Evolutionary conservation across 2,888 invertebrate species (phyloP), one percentile per base, ranked within the genome.

Genomic region (Stenchaetothrips biformis): DNA sequence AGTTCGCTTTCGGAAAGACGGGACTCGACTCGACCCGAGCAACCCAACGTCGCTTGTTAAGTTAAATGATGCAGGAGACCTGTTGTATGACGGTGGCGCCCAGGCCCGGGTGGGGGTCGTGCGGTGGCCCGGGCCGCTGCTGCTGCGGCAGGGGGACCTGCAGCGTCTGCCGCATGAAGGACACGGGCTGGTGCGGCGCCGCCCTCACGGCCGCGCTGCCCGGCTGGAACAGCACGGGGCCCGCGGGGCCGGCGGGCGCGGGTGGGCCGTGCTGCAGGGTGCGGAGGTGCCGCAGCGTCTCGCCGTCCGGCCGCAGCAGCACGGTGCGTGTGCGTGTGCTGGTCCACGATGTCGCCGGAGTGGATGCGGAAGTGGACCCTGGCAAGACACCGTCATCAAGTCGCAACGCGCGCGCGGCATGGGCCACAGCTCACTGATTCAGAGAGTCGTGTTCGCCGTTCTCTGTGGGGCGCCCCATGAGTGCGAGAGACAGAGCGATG

Each of bases 331-430:
- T 74, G 67, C 25, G 67, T 74, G 67, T 74, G 67, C 67, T 74
- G 67, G 67, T 74, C 67, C 67, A 74, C 21, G 21, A 74, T 21
- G 67, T 74, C 67, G 67, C 67, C 67, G 67, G 67, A 21, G 67
- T 74, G 67, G 67, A 74, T 74, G 67, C 67, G 67, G 67, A 74
- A 74, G 67, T 74, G 67, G 21, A 74, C 67, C 25, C 67, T 74
- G 67, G 7, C 67, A 53, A 53, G 67, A 25, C 67, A 25, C 37
- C 37, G 37, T 37, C 37, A 37, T 37, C 37, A 37, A 37, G 37
- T 37, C 37, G 37, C 1, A 37, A 37, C 37, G 37, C 37, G n/a
- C n/a, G n/a, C n/a, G n/a, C n/a, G n/a, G n/a, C n/a, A n/a, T n/a
- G 37, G 37, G 37, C 37, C 37, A 37, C 37, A 37, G 37, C 37